Evolutionary conservation across 1,140 invertebrate species (phyloP).

Genomic region (Eurosta solidaginis): DNA sequence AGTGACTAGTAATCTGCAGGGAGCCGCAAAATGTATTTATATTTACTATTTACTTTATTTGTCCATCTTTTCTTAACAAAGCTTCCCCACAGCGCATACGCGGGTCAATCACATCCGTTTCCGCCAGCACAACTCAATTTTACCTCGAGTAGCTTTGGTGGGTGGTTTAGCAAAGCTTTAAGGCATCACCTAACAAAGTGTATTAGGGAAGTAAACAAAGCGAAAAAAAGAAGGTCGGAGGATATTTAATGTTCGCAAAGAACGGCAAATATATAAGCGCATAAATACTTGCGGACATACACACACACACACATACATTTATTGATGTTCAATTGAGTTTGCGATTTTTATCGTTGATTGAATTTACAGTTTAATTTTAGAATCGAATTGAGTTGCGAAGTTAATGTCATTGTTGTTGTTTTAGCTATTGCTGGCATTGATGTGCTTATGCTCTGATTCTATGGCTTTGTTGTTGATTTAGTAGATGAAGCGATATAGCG

Average conservation of each 20-base stretch:
- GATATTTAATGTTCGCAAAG: not conserved
- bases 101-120: slow-evolving; percentile 19
- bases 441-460: not conserved
- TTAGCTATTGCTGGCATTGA: not conserved
- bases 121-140: slow-evolving; percentile 5
- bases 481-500: not conserved
- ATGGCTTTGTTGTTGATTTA: not conserved
- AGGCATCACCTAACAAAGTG: not conserved
- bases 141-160: not conserved
- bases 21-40: not conserved
- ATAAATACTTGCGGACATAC: no score
- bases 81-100: not conserved
- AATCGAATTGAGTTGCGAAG: not conserved
- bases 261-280: not conserved
- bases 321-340: not conserved
- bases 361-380: not conserved
- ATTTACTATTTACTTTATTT: not conserved
- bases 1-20: not conserved
- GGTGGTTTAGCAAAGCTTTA: not conserved
- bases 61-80: not conserved
- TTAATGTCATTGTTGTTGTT: not conserved
- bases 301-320: not conserved
- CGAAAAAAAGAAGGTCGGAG: not conserved
- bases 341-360: not conserved
- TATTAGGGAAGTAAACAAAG: not conserved